Evolutionary conservation across 2,888 invertebrate species (phyloP).

Genomic region (Archaeoteleia sp.): DNA sequence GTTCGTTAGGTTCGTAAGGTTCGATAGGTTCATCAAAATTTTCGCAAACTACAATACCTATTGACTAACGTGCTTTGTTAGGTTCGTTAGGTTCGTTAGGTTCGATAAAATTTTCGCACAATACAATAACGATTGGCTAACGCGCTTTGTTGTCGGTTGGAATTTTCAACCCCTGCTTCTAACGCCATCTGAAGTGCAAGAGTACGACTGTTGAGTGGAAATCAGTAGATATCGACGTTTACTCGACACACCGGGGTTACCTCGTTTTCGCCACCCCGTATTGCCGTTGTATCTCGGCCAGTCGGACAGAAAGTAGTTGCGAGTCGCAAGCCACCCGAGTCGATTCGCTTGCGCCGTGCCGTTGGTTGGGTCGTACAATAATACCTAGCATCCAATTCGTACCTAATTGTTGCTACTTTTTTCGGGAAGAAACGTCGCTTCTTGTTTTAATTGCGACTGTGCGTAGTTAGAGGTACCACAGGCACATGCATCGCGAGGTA

Average conservation of each 20-base stretch:
- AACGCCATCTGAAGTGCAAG: conserved; percentile 15
- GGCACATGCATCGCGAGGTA: too few relatives aligned
- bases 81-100: too few relatives aligned
- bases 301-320: conserved; percentile 3
- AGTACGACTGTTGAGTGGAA: neutral
- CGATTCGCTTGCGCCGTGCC: neutral
- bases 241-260: conserved; percentile 4
- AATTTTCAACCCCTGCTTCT: too few relatives aligned
- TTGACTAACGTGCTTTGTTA: too few relatives aligned
- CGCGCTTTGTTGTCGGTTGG: too few relatives aligned
- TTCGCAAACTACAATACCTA: too few relatives aligned
- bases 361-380: neutral
- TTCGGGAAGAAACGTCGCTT: neutral
- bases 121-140: too few relatives aligned
- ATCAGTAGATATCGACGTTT: conserved; percentile 11
- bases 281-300: neutral
- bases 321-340: neutral
- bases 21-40: too few relatives aligned
- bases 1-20: too few relatives aligned
- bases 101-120: too few relatives aligned
- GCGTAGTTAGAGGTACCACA: too few relatives aligned
- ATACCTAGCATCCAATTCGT: neutral
- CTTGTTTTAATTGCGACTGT: neutral
- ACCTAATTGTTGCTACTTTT: neutral
- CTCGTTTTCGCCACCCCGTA: conserved; percentile 7